phyloP scores from a whole-genome alignment of 2,888 invertebrate genomes.

The Phortica okadai region DNA sequence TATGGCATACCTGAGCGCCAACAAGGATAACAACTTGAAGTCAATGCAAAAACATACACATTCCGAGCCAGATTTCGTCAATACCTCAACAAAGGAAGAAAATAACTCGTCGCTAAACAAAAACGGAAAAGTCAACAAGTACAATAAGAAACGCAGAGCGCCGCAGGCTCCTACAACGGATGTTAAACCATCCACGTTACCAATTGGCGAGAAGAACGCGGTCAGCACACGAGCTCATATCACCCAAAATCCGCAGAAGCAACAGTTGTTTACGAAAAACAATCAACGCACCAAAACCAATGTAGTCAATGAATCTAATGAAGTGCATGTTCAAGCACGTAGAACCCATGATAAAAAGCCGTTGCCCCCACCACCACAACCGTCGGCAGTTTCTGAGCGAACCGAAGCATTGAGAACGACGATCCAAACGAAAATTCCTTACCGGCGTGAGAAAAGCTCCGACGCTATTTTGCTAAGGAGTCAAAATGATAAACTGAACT shows the following conservation, averaged over 20 bases:
- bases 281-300: constrained; percentile 75
- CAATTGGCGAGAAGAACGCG: not conserved
- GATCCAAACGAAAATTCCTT: constrained; percentile 1
- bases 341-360: not conserved
- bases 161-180: constrained; percentile 76
- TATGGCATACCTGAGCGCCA: constrained; percentile 42
- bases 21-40: constrained; percentile 43
- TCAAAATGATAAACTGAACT: constrained; percentile 36
- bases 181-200: constrained; percentile 52
- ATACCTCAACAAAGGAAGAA: constrained; percentile 30
- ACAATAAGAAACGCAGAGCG: constrained; percentile 85
- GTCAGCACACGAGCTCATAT: not conserved
- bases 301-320: not conserved
- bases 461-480: constrained; percentile 57
- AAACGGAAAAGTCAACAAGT: constrained; percentile 75
- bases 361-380: constrained; percentile 25
- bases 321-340: not conserved
- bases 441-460: constrained; percentile 64
- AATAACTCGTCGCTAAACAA: constrained; percentile 38
- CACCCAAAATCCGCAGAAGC: constrained; percentile 75
- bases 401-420: not conserved
- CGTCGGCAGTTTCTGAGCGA: constrained; percentile 32
- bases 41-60: constrained; percentile 66
- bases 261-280: constrained; percentile 79
- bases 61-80: constrained; percentile 84